Conservation (phyloP, 2,888 invertebrate genomes). For the Archaeoteleia sp. region DNA sequence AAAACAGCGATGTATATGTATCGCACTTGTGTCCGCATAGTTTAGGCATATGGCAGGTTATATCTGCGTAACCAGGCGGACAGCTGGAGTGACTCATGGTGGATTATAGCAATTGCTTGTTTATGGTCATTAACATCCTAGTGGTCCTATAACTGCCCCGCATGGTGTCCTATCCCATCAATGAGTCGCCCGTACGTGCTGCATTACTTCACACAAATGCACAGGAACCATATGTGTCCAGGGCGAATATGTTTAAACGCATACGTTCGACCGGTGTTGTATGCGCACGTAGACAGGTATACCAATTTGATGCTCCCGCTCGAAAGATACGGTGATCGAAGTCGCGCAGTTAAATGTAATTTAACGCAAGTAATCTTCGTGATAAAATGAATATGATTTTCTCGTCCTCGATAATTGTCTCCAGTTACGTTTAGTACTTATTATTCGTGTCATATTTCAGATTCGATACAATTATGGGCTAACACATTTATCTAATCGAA, state of each 20-base stretch:
- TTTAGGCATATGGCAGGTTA: constrained; percentile 70
- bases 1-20: constrained; percentile 8
- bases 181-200: constrained; percentile 43
- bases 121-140: constrained; percentile 75
- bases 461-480: too few species aligned
- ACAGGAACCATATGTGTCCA: constrained; percentile 37
- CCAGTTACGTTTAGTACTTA: too few species aligned
- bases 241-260: constrained; percentile 34
- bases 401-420: too few species aligned
- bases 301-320: constrained; percentile 40
- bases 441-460: too few species aligned
- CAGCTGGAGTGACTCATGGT: constrained; percentile 74
- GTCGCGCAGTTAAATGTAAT: constrained; percentile 30
- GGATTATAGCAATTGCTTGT: constrained; percentile 75
- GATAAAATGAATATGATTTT: constrained; percentile 6
- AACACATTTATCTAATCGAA: too few species aligned
- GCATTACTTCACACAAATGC: constrained; percentile 52
- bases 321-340: constrained; percentile 34
- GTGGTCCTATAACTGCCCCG: constrained; percentile 72
- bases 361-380: constrained; percentile 8
- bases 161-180: constrained; percentile 63
- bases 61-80: constrained; percentile 70
- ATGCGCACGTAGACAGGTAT: constrained; percentile 29
- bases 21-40: constrained; percentile 51
- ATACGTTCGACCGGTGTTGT: constrained; percentile 31